These are phyloP conservation scores for Caenorhabditis inopinata DNA, from an alignment of 1,140 invertebrate genomes.

Conservation along the genomic window DNA sequence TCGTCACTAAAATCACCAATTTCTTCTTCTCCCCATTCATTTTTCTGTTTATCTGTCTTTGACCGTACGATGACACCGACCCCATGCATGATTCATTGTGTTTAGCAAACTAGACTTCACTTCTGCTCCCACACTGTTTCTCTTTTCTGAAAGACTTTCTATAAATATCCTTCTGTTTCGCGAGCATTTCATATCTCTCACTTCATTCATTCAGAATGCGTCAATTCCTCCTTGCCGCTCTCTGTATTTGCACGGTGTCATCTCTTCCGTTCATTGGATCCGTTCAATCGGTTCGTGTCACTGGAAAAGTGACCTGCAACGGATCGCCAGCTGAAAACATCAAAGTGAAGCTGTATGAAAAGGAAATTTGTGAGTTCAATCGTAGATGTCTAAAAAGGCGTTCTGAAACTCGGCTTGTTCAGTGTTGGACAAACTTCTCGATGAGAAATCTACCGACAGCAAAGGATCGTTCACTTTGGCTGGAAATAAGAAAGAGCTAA, in stretches of 20 bases:
- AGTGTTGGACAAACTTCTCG: slow-evolving; percentile 36
- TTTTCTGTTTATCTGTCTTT: too few relatives aligned
- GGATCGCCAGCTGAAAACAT: slow-evolving; percentile 17
- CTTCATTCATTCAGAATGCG: not conserved
- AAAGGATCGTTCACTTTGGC: slow-evolving; percentile 20
- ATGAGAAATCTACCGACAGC: slow-evolving; percentile 14
- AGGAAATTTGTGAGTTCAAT: slow-evolving; percentile 23
- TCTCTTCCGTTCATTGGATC: slow-evolving; percentile 23
- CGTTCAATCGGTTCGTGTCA: slow-evolving; percentile 33
- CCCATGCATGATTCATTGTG: too few relatives aligned
- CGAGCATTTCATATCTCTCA: too few relatives aligned
- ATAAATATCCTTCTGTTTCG: too few relatives aligned
- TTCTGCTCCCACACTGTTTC: too few relatives aligned
- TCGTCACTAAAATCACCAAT: too few relatives aligned
- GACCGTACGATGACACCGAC: too few relatives aligned
- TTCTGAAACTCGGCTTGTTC: not conserved
- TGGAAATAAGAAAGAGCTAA: slow-evolving; percentile 25
- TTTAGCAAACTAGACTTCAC: too few relatives aligned
- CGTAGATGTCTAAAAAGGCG: too few relatives aligned
- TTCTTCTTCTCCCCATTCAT: too few relatives aligned
- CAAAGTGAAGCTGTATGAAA: slow-evolving; percentile 36
- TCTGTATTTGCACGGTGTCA: not conserved
- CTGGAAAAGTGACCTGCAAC: slow-evolving; percentile 32
- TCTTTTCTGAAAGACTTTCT: too few relatives aligned
- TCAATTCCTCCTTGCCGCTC: not conserved